These are phyloP conservation scores for Sarcophaga caerulescens DNA, from an alignment of 2,888 invertebrate species.

Conservation along the genomic window DNA sequence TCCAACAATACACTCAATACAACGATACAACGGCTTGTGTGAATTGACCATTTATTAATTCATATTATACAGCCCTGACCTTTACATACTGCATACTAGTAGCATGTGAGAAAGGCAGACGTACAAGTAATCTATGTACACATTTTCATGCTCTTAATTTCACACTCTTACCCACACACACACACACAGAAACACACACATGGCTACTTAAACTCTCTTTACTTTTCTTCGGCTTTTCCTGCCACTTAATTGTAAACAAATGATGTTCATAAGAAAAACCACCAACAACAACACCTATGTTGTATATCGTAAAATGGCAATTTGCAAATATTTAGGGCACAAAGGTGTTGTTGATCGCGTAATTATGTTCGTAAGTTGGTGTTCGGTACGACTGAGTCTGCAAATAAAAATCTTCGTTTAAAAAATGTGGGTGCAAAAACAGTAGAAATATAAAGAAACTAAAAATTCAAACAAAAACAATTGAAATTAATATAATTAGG, in stretches of 20 bases:
- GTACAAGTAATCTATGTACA: neutral
- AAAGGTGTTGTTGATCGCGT: constrained; percentile 41
- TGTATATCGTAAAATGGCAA: neutral
- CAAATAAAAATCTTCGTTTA: neutral
- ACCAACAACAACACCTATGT: neutral
- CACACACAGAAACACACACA: too few relatives aligned
- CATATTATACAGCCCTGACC: too few relatives aligned
- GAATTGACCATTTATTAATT: too few relatives aligned
- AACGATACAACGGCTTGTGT: too few relatives aligned
- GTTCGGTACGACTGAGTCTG: neutral
- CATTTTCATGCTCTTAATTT: neutral
- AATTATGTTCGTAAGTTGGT: neutral
- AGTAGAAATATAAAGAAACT: neutral
- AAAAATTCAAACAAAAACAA: neutral
- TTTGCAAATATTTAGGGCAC: constrained; percentile 35
- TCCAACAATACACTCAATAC: too few relatives aligned
- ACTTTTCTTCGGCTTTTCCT: neutral
- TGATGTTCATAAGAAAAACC: neutral
- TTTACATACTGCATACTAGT: too few relatives aligned
- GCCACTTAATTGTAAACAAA: constrained; percentile 27
- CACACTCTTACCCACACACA: neutral
- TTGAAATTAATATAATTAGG: neutral
- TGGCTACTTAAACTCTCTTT: neutral
- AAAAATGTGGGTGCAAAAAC: neutral
- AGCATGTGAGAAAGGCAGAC: too few relatives aligned